Evolutionary conservation across 2,797 vertebrate genomes (phyloP).

Genomic region (Gila robusta): DNA sequence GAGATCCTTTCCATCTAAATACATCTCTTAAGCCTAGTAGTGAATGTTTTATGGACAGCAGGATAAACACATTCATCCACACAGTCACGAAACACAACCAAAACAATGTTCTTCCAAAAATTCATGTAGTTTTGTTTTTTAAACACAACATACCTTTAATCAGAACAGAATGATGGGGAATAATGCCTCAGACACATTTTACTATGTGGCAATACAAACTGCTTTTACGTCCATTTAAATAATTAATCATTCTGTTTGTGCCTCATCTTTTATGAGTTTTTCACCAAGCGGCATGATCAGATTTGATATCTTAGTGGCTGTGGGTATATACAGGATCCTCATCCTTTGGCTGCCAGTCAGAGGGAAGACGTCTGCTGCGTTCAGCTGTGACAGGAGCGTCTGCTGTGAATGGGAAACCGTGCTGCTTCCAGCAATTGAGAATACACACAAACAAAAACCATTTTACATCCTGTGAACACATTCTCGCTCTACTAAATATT

Average conservation of each 20-base stretch:
- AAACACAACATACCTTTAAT: not conserved
- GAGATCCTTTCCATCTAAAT: not conserved
- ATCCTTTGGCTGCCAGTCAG: constrained; percentile 19
- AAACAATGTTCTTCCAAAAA: not conserved
- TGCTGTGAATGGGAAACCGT: not conserved
- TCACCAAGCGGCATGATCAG: not conserved
- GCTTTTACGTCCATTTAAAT: not conserved
- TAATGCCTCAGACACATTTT: not conserved
- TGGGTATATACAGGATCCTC: not conserved
- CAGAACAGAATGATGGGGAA: not conserved
- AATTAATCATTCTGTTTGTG: not conserved
- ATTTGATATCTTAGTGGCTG: not conserved
- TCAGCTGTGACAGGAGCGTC: not conserved
- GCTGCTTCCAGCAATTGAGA: constrained; percentile 10
- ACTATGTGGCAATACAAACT: not conserved
- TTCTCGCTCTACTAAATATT: not conserved
- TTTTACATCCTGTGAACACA: not conserved
- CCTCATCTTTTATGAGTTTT: not conserved
- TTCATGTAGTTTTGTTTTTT: not conserved
- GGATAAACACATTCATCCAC: no score
- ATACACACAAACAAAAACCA: not conserved
- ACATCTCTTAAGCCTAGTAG: no score
- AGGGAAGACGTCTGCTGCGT: not conserved
- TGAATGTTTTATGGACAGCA: no score
- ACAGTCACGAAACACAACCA: not conserved